Percentiles rank a stretch among this genome's conserved stretches.
Conservation (phyloP, 1,140 invertebrate genomes). For the Drosophila carrolli region DNA sequence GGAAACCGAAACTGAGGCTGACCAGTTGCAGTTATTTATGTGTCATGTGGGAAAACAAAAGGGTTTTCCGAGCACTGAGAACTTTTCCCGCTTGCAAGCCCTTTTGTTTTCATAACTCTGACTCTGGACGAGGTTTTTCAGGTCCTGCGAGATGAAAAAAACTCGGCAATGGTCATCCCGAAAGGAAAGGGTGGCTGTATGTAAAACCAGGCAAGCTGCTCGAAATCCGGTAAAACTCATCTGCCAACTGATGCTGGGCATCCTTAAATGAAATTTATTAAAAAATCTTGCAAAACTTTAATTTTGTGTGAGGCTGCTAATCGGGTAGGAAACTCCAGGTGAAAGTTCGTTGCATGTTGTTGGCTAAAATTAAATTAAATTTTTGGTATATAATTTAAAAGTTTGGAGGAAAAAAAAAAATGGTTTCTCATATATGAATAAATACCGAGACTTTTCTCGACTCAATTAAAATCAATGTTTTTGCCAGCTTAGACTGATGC, state of each 20-base stretch:
- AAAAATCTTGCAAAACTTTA: slow-evolving; percentile 19
- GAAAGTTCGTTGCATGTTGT: slow-evolving; percentile 5
- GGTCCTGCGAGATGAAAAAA: slow-evolving; percentile 19
- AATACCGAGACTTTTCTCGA: background rate
- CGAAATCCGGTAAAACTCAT: slow-evolving; percentile 7
- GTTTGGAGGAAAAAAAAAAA: too few relatives aligned
- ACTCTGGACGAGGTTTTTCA: slow-evolving; percentile 13
- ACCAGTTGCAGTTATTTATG: slow-evolving; percentile 54
- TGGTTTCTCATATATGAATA: background rate
- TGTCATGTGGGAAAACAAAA: slow-evolving; percentile 58
- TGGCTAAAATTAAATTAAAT: slow-evolving; percentile 13
- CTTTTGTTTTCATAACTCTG: slow-evolving; percentile 46
- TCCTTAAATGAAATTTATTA: slow-evolving; percentile 17
- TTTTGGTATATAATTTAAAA: too few relatives aligned
- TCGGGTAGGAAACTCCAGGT: background rate
- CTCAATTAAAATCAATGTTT: background rate
- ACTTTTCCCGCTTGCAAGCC: slow-evolving; percentile 38
- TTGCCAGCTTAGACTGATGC: background rate
- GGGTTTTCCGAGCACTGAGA: slow-evolving; percentile 37
- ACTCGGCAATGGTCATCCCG: slow-evolving; percentile 9
- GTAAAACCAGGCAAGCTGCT: background rate
- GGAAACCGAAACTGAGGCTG: slow-evolving; percentile 15
- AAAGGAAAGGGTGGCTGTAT: slow-evolving; percentile 9
- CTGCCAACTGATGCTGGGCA: background rate
- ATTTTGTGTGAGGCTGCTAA: slow-evolving; percentile 6